Base-by-base conservation (phyloP, 1,140 invertebrate genomes). In the Calephelis virginiensis region DNA sequence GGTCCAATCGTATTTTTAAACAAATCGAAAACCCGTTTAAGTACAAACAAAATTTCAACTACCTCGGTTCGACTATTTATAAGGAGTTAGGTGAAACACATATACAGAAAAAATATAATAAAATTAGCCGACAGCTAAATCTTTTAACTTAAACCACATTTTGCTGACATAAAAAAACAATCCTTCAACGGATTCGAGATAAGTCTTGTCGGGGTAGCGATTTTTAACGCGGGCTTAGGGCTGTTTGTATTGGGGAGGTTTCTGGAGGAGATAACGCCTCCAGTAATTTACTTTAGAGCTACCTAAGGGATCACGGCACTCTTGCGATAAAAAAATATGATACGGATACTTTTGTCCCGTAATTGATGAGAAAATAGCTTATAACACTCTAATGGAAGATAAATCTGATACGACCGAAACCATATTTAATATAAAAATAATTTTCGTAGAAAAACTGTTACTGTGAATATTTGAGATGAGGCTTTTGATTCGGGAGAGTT, bases 121-220 rank as follows among this genome's bases (percentile, higher is more conserved):
- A 28, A 28, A 28, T 28, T 28, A 28, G 28, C 5, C 3, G 5
- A 43, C 8, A 43, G 49, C 40, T 45, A 14, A 10, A 47, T 9
- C 45, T 63, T 47, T 12, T 48, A 12, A 63, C 61, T 47, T 63
- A 17, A 28, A 12, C 61, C 46, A 60, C 6, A 5, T 10, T 17
- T 56, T 67, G 56, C 59, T 56, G 60, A 17, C 49, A 43, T n/a
- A 59, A 48, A 73, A 72, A 67, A 64, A 61, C 67, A 67, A 75
- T 72, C 63, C 65, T 69, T 72, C 68, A 72, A 72, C 69, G 73
- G 64, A 70, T 75, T 66, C 67, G 56, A 70, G 70, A 74, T 75
- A 70, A 75, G 68, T 72, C 65, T 38, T 66, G 63, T 69, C 66
- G 43, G 69, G 56, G 67, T 63, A 68, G 66, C 70, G 68, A 72